phyloP scores from a whole-genome alignment of 2,888 invertebrate genomes.

The Pyrocoelia pectoralis region DNA sequence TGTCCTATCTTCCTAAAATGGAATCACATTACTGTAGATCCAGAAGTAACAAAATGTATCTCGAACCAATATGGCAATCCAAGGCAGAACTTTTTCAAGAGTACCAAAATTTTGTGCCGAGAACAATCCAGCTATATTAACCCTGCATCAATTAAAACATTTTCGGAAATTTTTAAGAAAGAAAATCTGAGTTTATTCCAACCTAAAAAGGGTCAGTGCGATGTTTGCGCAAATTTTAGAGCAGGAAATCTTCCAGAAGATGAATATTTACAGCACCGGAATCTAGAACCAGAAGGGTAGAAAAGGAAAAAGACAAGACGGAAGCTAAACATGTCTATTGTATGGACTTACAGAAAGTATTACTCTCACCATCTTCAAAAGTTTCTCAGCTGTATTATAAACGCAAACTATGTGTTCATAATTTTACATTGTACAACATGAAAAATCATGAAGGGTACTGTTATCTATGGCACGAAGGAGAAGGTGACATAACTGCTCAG shows the following conservation, averaged over 20 bases:
- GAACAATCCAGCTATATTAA: conserved; percentile 5
- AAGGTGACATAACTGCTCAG: conserved; percentile 37
- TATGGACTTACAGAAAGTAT: conserved; percentile 17
- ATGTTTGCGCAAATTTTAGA: conserved; percentile 18
- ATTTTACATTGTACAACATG: conserved; percentile 41
- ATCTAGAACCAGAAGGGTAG: conserved; percentile 10
- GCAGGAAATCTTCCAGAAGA: conserved; percentile 21
- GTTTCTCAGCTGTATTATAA: conserved; percentile 4
- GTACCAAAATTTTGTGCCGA: conserved; percentile 17
- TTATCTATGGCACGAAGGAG: conserved; percentile 41
- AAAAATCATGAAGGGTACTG: conserved; percentile 32
- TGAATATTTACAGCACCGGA: conserved; percentile 13
- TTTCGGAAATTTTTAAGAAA: conserved; percentile 28
- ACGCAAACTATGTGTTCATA: conserved; percentile 28
- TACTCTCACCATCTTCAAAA: conserved; percentile 10
- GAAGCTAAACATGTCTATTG: conserved; percentile 15
- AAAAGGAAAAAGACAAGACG: conserved; percentile 18
- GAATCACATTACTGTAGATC: too few species aligned
- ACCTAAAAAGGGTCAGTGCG: conserved; percentile 42
- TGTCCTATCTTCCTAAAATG: not conserved
- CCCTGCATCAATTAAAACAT: conserved; percentile 13
- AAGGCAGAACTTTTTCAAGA: conserved; percentile 30
- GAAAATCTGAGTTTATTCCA: conserved; percentile 38
- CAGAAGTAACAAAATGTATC: conserved; percentile 35
- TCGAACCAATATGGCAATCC: conserved; percentile 35